Evolutionary conservation across 2,888 invertebrate species (phyloP), one percentile per base, ranked within the genome.

Genomic region (Pocota personata): DNA sequence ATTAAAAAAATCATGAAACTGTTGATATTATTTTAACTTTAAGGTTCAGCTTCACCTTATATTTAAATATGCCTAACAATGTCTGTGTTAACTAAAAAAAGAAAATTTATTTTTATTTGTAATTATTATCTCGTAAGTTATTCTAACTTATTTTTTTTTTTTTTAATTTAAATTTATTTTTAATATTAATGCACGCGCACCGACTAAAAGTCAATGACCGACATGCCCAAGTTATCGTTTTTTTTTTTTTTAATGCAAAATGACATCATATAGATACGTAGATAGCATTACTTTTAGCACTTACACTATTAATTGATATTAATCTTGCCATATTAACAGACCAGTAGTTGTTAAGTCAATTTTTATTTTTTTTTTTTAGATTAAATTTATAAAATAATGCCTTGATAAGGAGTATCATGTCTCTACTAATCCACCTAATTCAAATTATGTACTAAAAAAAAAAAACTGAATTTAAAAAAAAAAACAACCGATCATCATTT

Each of bases 321-420:
- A 92, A 91, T 92, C 91, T 91, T 91, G 91, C 91, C 91, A 91
- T 92, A 92, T 91, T 91, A 91, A 92, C 91, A 90, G 90, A 89
- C 37, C 69, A 77, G 35, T 87, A 87, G 82, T 40, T 78, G 30
- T 58, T 87, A 78, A 82, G 82, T 19, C 19, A 35, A 62, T 1
- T 14, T 21, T 24, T 58, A 27, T 37, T 50, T 50, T 40, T n/a
- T 40, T 21, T 64, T 37, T 35, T 58, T 57, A 58, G 48, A 19
- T 6, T n/a, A 52, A 69, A 35, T 50, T 58, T 37, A 50, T 37
- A 16, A 30, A 50, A 73, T 50, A 57, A 50, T n/a, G 21, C 24
- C 24, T 58, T 5, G 27, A 24, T 21, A 37, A 50, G 48, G 37
- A 60, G 24, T 46, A 10, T 24, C 27, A 35, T 14, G 48, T 24